phyloP scores from a whole-genome alignment of 2,888 invertebrate genomes.

The Cabera pusaria region DNA sequence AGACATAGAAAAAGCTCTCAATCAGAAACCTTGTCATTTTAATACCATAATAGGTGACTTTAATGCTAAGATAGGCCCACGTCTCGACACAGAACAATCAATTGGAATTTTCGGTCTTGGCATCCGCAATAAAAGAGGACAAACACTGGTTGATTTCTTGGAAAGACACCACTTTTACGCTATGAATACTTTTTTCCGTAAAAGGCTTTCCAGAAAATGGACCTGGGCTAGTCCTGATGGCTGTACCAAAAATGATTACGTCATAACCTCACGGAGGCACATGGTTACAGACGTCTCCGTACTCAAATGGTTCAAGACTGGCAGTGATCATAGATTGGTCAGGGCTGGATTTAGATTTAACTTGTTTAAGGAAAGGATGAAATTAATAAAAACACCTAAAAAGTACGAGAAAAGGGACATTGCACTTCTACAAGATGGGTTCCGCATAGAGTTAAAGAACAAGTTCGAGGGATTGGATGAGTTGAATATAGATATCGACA shows the following conservation, averaged over 20 bases:
- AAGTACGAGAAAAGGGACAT: too few relatives aligned
- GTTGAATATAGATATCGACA: too few relatives aligned
- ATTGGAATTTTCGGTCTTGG: background rate
- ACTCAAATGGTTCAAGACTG: too few relatives aligned
- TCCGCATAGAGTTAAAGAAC: too few relatives aligned
- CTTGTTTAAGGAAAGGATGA: too few relatives aligned
- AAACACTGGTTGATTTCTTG: background rate
- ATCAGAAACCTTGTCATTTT: background rate
- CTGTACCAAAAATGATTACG: background rate
- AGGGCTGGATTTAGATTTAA: too few relatives aligned
- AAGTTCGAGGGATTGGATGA: too few relatives aligned
- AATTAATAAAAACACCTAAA: too few relatives aligned
- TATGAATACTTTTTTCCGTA: conserved; percentile 4
- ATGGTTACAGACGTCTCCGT: too few relatives aligned
- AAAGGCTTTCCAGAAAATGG: conserved; percentile 1
- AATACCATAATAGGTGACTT: background rate
- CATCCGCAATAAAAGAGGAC: background rate
- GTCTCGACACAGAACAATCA: background rate
- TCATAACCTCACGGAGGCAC: background rate
- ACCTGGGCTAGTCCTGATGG: conserved; percentile 1
- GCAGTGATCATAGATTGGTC: too few relatives aligned
- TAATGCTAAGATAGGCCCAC: conserved; percentile 1
- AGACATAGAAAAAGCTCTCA: background rate
- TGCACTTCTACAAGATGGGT: too few relatives aligned
- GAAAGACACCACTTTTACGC: background rate